Base-by-base conservation (phyloP, 1,140 invertebrate genomes). In the Drosophila truncata region DNA sequence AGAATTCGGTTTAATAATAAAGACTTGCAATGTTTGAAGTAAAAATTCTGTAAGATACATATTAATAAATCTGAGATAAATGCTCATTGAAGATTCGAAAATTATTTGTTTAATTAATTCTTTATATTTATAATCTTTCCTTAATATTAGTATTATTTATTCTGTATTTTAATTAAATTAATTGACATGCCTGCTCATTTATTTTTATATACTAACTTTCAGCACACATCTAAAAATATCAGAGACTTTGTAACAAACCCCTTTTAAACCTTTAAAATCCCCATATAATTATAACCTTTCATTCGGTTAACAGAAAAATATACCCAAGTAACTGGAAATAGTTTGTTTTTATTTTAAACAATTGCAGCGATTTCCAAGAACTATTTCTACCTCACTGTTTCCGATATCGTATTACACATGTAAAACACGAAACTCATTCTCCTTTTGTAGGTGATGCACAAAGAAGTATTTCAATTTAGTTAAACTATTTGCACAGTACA, bases 401-500 rank as follows among this genome's bases (percentile, higher is more conserved):
- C 14, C 20, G 20, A 14, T 27, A 14, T 16, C 27, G 13, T 37
- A 14, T 4, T 39, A 31, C 29, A 10, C 3, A 6, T 52, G 62
- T 76, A 18, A 27, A 23, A 57, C 41, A 35, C 7, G 16, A 20
- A 13, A 41, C 33, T 14, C 33, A 47, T 55, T 33, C 23, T 33
- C 10, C 33, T 67, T 33, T 66, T n/a, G 6, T 63, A 9, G 18
- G n/a, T 23, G 25, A 52, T n/a, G 14, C 6, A 20, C 14, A 33
- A 7, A 7, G 0, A 31, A 50, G 23, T n/a, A 25, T 37, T 41
- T 39, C 9, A 76, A 77, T 77, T 77, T 77, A 37, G 29, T 60
- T 67, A 67, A 77, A 67, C 58, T 29, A 60, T 44, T 55, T 60
- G 29, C 35, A 4, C 8, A 27, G 31, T 57, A n/a, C 9, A 29